A percentile compares a stretch with the other conserved stretches of the same genome.
Evolutionary conservation across 2,888 invertebrate genomes (phyloP).

Genomic region (Noctua pronuba): DNA sequence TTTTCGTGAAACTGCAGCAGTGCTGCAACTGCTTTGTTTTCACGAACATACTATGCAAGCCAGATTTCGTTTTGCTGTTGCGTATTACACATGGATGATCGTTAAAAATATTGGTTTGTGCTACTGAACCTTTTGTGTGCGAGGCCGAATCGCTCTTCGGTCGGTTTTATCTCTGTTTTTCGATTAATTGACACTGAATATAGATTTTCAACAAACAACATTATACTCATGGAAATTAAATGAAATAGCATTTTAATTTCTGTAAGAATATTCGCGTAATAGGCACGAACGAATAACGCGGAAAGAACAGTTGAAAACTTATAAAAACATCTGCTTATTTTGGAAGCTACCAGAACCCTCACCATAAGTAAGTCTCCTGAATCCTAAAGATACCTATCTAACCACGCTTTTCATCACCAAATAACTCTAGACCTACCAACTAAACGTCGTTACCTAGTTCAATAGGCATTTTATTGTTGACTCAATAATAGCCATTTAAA

Average conservation of each 20-base stretch:
- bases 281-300: background rate
- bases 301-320: background rate
- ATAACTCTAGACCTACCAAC: background rate
- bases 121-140: background rate
- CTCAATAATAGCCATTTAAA: slow-evolving; percentile 1
- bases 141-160: background rate
- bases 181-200: background rate
- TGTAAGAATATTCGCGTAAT: background rate
- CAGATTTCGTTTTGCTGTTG: background rate
- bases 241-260: background rate
- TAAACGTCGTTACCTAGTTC: background rate
- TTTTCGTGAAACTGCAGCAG: background rate
- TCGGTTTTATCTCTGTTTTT: background rate
- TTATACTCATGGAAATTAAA: background rate
- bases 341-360: background rate
- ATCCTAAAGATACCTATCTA: background rate
- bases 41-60: background rate
- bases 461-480: background rate
- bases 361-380: background rate
- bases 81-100: background rate
- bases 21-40: background rate
- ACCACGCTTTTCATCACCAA: background rate
- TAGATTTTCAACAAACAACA: background rate
- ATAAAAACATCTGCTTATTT: background rate
- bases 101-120: slow-evolving; percentile 1